phyloP scores from a whole-genome alignment of 2,797 vertebrate genomes.

The Tympanoctomys barrerae region DNA sequence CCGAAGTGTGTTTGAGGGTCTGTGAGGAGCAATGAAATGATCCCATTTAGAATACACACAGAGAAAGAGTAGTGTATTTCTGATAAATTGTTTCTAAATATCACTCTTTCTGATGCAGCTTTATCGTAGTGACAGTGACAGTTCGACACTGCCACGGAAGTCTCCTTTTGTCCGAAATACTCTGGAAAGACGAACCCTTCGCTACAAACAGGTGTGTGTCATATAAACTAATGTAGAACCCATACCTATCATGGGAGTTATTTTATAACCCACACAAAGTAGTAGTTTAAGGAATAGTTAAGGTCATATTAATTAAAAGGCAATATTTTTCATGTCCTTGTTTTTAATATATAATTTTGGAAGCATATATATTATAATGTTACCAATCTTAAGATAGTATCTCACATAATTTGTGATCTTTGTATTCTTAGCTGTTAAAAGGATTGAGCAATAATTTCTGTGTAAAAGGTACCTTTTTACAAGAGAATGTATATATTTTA shows the following conservation, averaged over 20 bases:
- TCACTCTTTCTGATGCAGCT: constrained; percentile 88
- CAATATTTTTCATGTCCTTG: constrained; percentile 39
- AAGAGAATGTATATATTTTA: background rate
- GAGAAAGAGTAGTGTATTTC: background rate
- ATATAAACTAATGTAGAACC: background rate
- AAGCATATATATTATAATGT: background rate
- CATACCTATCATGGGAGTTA: background rate
- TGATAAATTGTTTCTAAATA: constrained; percentile 25
- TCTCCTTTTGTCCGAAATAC: constrained; percentile 97
- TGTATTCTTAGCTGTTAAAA: background rate
- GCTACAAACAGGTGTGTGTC: constrained; percentile 95
- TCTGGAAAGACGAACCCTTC: constrained; percentile 95
- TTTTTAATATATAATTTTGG: background rate
- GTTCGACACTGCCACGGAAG: constrained; percentile 98
- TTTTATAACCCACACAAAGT: background rate
- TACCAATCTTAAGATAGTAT: background rate
- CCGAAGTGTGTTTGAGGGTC: background rate
- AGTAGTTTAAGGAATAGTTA: background rate
- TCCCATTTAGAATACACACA: background rate
- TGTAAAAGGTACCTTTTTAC: background rate
- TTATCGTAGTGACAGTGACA: constrained; percentile 99
- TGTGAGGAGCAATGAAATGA: background rate
- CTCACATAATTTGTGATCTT: background rate
- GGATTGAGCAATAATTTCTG: background rate
- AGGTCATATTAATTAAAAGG: background rate